Conservation (phyloP, 2,113 vertebrate genomes). For the Hemicordylus capensis region DNA sequence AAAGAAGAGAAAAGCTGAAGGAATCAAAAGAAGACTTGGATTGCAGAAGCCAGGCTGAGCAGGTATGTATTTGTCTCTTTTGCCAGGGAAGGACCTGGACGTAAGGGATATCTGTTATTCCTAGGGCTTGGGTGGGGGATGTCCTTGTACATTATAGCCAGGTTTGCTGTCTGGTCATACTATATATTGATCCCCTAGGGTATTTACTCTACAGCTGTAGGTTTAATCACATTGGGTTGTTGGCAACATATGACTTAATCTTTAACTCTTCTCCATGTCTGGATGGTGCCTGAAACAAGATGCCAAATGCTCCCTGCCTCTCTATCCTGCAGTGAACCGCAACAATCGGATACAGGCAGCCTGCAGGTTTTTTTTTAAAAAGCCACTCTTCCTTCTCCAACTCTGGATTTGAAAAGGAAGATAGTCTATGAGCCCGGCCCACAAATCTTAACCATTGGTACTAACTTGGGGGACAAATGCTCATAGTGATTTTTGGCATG, state of each 20-base stretch:
- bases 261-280: background rate
- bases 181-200: background rate
- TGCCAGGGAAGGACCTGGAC: background rate
- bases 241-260: background rate
- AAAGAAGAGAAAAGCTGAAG: slow-evolving; percentile 1
- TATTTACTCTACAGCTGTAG: background rate
- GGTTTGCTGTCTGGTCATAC: background rate
- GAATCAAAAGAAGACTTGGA: background rate
- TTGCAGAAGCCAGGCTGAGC: background rate
- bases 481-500: too few species aligned
- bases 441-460: too few species aligned
- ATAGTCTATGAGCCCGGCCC: too few species aligned
- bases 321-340: too few species aligned
- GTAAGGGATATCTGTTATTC: background rate
- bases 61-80: background rate
- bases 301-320: too few species aligned
- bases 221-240: background rate
- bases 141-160: background rate
- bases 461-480: too few species aligned
- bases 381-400: too few species aligned
- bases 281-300: too few species aligned
- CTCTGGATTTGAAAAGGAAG: too few species aligned
- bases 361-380: too few species aligned
- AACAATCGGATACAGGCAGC: too few species aligned
- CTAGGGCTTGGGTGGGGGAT: too few species aligned